Evolutionary conservation across 2,113 vertebrate species (phyloP).

Genomic region (Gobio gobio): DNA sequence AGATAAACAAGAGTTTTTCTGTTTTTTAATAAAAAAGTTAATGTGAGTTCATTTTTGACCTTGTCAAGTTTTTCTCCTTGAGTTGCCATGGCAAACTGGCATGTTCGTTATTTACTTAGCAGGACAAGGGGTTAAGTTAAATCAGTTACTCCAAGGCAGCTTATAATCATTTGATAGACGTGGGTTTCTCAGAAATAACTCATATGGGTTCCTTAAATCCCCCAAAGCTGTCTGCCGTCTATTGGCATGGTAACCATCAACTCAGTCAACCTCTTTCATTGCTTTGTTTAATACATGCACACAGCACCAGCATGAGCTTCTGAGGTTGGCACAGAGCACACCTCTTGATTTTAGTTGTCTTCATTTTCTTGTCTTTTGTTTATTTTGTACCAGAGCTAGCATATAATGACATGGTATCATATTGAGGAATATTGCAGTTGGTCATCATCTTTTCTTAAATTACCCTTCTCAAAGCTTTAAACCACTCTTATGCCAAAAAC

Average conservation of each 20-base stretch:
- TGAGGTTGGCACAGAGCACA: not conserved
- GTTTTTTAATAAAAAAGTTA: not conserved
- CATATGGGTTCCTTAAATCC: constrained; percentile 44
- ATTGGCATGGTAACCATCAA: constrained; percentile 53
- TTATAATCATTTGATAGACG: not conserved
- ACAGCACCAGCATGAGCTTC: not conserved
- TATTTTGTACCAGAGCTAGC: not conserved
- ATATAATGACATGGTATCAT: not conserved
- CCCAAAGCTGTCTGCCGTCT: constrained; percentile 59
- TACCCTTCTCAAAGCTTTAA: not conserved
- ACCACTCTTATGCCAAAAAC: not conserved
- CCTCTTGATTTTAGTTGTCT: not conserved
- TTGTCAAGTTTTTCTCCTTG: not conserved
- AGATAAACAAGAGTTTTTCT: not conserved
- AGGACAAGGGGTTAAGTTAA: not conserved
- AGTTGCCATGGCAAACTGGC: not conserved
- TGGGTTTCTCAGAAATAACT: constrained; percentile 38
- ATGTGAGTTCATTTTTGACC: not conserved
- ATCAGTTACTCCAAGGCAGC: constrained; percentile 9
- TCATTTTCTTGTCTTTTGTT: not conserved
- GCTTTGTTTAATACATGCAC: not conserved
- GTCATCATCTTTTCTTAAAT: not conserved
- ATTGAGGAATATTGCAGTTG: not conserved
- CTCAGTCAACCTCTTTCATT: constrained; percentile 26
- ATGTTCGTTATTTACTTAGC: not conserved